These are phyloP conservation scores for Drosophila trapezifrons DNA, from an alignment of 1,140 invertebrate species.

Conservation along the genomic window DNA sequence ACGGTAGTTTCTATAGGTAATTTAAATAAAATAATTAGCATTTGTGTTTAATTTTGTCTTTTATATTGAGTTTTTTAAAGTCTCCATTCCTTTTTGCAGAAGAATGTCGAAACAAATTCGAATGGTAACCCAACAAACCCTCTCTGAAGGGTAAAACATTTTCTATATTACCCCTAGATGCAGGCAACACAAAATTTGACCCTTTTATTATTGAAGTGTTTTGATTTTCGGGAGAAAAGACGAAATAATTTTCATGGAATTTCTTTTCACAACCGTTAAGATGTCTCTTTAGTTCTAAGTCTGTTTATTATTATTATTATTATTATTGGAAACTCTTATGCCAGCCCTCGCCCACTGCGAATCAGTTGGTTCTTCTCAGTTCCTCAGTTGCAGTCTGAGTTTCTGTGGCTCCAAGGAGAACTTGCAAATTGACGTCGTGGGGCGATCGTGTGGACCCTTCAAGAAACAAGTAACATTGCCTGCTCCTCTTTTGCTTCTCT, in stretches of 20 bases:
- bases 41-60: too few relatives aligned
- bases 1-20: too few relatives aligned
- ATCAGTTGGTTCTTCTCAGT: constrained; percentile 28
- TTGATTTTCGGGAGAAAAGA: too few relatives aligned
- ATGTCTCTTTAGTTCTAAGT: too few relatives aligned
- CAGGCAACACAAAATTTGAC: not conserved
- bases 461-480: constrained; percentile 55
- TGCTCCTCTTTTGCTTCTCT: constrained; percentile 28
- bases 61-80: too few relatives aligned
- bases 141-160: too few relatives aligned
- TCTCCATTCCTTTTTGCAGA: too few relatives aligned
- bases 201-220: too few relatives aligned
- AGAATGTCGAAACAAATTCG: too few relatives aligned
- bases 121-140: too few relatives aligned
- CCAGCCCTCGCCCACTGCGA: constrained; percentile 1
- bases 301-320: not conserved
- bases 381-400: constrained; percentile 18
- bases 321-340: not conserved
- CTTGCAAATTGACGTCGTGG: constrained; percentile 71
- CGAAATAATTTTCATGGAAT: too few relatives aligned
- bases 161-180: not conserved
- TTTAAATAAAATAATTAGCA: too few relatives aligned
- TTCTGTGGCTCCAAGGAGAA: constrained; percentile 49
- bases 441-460: constrained; percentile 67
- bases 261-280: not conserved